Conservation (phyloP, 2,888 invertebrate species). For the Andrena trimmerana region DNA sequence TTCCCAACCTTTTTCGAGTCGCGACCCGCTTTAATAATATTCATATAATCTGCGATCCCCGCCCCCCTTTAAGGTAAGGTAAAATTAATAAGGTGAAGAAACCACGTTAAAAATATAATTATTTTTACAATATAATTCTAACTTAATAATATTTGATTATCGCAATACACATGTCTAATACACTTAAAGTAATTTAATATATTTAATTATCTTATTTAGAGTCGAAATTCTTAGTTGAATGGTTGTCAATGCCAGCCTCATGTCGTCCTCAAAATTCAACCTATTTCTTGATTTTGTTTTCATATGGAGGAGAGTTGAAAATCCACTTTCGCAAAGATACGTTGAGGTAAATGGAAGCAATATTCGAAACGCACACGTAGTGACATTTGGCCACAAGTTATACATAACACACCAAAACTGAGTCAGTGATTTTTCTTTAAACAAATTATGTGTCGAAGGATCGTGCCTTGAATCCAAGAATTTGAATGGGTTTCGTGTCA, state of each 20-base stretch:
- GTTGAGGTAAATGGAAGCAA: neutral
- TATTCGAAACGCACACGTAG: neutral
- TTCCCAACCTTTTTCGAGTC: neutral
- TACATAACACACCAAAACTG: neutral
- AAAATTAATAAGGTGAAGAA: neutral
- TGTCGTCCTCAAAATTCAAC: neutral
- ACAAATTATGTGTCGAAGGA: neutral
- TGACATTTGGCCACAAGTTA: neutral
- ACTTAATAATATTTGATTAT: neutral
- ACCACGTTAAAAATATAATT: neutral
- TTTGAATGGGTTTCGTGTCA: neutral
- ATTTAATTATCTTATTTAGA: neutral
- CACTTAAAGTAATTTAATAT: neutral
- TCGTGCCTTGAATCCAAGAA: neutral
- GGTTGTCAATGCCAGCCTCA: neutral
- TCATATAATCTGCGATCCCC: neutral
- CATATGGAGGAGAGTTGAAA: neutral
- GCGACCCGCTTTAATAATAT: neutral
- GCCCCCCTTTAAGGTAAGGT: neutral
- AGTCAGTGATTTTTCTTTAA: neutral
- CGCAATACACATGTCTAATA: neutral
- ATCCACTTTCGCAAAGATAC: neutral
- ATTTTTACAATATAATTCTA: neutral
- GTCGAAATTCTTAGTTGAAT: neutral
- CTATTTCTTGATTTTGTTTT: neutral